Percentiles rank a stretch among this genome's conserved stretches.
phyloP scores from a whole-genome alignment of 2,888 invertebrate genomes.

The Drosophila multiciliata region DNA sequence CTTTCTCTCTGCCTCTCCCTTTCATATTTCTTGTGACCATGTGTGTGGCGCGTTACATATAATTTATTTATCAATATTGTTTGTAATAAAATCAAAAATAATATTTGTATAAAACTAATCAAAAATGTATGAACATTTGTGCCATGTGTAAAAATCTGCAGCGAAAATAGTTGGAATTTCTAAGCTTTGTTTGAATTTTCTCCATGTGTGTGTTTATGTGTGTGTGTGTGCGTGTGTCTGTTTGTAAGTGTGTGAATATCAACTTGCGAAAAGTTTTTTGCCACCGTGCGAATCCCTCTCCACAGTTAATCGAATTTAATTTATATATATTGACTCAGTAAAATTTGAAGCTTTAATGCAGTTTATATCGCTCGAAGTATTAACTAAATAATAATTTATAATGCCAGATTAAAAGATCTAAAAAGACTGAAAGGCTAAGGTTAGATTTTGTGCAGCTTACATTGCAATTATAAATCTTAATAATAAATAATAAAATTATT shows the following conservation, averaged over 20 bases:
- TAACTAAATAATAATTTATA: background rate
- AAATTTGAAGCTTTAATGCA: background rate
- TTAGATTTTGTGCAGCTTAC: background rate
- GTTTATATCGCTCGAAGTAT: background rate
- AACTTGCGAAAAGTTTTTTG: conserved; percentile 9
- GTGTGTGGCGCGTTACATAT: conserved; percentile 46
- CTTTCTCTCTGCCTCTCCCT: background rate
- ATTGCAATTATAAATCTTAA: too few species aligned
- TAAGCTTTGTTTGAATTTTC: conserved; percentile 63
- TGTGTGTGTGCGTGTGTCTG: background rate
- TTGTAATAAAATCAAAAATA: conserved; percentile 73
- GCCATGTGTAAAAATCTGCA: conserved; percentile 46
- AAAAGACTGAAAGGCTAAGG: background rate
- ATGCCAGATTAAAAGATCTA: background rate
- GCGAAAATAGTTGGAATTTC: conserved; percentile 51
- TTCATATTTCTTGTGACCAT: conserved; percentile 10
- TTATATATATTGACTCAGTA: background rate
- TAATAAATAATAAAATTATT: background rate
- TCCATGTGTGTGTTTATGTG: background rate
- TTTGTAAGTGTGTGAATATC: background rate
- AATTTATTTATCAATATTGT: conserved; percentile 53
- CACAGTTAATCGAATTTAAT: background rate
- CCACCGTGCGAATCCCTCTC: background rate
- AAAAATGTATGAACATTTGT: conserved; percentile 55
- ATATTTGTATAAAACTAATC: conserved; percentile 58